A percentile compares a stretch with the other conserved stretches of the same genome.
These are phyloP conservation scores for Myopa testacea DNA, from an alignment of 2,888 invertebrate species.

Conservation along the genomic window DNA sequence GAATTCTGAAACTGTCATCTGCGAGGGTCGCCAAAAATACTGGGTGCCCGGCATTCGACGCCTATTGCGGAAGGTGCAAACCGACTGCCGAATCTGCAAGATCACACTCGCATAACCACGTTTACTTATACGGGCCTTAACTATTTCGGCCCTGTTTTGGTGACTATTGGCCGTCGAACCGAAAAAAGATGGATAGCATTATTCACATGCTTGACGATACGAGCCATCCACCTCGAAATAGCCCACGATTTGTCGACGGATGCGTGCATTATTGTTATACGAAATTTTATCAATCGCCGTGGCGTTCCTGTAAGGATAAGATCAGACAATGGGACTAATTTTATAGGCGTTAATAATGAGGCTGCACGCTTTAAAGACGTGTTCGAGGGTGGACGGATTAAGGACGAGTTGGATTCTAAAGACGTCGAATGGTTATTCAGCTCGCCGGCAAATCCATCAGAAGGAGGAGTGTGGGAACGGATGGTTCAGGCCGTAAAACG, in stretches of 20 bases:
- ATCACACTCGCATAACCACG: conserved; percentile 37
- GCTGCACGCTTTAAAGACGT: conserved; percentile 31
- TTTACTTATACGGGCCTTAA: conserved; percentile 24
- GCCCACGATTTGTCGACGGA: conserved; percentile 45
- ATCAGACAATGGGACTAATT: conserved; percentile 45
- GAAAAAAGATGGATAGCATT: conserved; percentile 42
- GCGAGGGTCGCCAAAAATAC: conserved; percentile 27
- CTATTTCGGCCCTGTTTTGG: conserved; percentile 44
- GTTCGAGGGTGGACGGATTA: conserved; percentile 27
- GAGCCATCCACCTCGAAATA: conserved; percentile 39
- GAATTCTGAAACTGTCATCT: conserved; percentile 33
- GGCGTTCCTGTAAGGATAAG: conserved; percentile 40
- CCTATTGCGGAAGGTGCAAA: conserved; percentile 24
- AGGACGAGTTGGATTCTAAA: conserved; percentile 2
- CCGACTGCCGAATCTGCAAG: conserved; percentile 22
- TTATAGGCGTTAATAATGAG: conserved; percentile 35
- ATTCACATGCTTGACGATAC: conserved; percentile 42
- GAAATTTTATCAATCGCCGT: conserved; percentile 47
- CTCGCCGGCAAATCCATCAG: conserved; percentile 8
- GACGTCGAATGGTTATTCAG: conserved; percentile 17
- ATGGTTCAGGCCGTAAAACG: conserved; percentile 20
- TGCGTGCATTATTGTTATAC: conserved; percentile 44
- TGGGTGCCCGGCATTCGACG: conserved; percentile 12
- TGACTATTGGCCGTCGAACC: conserved; percentile 35
- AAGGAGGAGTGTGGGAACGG: conserved; percentile 21